These are phyloP conservation scores for Candidula unifasciata DNA, from an alignment of 2,888 invertebrate genomes.

Conservation along the genomic window DNA sequence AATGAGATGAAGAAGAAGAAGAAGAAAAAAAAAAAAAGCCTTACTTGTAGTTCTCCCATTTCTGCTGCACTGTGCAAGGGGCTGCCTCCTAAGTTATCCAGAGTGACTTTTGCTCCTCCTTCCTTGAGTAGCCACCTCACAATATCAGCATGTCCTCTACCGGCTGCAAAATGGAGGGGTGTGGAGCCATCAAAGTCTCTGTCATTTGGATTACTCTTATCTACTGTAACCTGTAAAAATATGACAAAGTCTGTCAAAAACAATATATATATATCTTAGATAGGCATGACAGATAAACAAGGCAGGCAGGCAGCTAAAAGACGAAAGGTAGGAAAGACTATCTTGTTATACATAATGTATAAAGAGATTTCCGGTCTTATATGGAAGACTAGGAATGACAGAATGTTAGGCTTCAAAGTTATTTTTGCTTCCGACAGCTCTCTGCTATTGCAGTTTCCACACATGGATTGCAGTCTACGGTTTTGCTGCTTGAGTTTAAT, in stretches of 20 bases:
- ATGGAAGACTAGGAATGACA: too few relatives aligned
- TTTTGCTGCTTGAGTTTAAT: too few relatives aligned
- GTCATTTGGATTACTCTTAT: constrained; percentile 89
- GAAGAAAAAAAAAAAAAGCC: constrained; percentile 44
- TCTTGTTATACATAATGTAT: too few relatives aligned
- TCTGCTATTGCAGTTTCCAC: too few relatives aligned
- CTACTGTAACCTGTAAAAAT: constrained; percentile 82
- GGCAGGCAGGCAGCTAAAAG: too few relatives aligned
- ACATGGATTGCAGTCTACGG: too few relatives aligned
- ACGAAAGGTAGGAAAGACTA: too few relatives aligned
- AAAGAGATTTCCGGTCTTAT: too few relatives aligned
- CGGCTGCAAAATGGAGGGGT: constrained; percentile 92
- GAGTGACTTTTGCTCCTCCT: constrained; percentile 88
- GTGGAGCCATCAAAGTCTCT: constrained; percentile 93
- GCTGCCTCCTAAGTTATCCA: constrained; percentile 92
- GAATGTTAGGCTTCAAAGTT: too few relatives aligned
- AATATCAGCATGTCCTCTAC: constrained; percentile 86
- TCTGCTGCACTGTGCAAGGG: constrained; percentile 94
- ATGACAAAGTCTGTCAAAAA: background rate
- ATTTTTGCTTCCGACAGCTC: too few relatives aligned
- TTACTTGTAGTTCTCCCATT: constrained; percentile 91
- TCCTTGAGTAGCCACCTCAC: constrained; percentile 89
- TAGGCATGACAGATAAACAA: too few relatives aligned
- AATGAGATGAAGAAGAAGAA: too few relatives aligned
- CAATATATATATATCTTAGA: background rate